Percentiles rank a stretch among this genome's conserved stretches.
These are phyloP conservation scores for Vanessa atalanta DNA, from an alignment of 1,140 invertebrate genomes.

Conservation along the genomic window DNA sequence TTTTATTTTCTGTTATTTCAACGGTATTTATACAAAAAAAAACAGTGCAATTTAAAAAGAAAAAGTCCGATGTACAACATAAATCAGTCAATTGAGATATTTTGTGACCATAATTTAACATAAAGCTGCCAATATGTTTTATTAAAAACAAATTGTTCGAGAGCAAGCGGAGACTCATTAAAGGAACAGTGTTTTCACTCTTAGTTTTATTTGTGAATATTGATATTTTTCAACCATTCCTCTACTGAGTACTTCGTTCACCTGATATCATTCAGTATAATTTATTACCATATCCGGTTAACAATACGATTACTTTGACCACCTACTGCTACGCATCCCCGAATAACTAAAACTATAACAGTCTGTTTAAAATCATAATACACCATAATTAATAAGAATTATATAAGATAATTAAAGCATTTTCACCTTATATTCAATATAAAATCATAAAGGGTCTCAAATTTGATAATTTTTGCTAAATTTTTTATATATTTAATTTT, in stretches of 20 bases:
- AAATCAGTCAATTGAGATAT: constrained; percentile 24
- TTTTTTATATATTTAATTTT: constrained; percentile 60
- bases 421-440: constrained; percentile 77
- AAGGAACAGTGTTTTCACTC: not conserved
- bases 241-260: not conserved
- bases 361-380: constrained; percentile 79
- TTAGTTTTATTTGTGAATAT: not conserved
- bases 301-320: constrained; percentile 56
- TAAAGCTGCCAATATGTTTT: constrained; percentile 18
- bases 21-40: constrained; percentile 37
- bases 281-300: constrained; percentile 35
- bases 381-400: constrained; percentile 73
- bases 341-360: constrained; percentile 77
- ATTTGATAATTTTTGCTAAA: constrained; percentile 68
- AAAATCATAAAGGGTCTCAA: constrained; percentile 72
- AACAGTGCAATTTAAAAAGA: constrained; percentile 32
- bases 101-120: constrained; percentile 24
- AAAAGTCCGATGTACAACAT: constrained; percentile 16
- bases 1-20: constrained; percentile 42
- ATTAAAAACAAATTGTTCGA: constrained; percentile 7
- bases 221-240: not conserved
- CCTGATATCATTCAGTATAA: constrained; percentile 8
- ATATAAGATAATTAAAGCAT: constrained; percentile 79
- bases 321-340: constrained; percentile 47
- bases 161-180: constrained; percentile 2